Base-by-base conservation (phyloP, 2,797 vertebrate genomes). In the Rhincodon typus region DNA sequence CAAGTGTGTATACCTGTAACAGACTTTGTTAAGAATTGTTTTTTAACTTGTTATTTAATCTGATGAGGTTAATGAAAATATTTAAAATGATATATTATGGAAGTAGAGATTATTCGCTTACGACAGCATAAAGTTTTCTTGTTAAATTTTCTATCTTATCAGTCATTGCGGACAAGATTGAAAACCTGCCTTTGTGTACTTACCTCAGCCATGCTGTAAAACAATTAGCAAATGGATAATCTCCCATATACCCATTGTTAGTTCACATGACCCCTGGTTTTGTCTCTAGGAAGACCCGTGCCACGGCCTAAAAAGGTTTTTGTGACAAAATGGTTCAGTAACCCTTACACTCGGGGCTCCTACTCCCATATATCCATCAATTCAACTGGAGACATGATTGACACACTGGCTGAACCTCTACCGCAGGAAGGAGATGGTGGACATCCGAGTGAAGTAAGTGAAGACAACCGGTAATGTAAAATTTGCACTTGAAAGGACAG, bases 341-440 rank as follows among this genome's bases (percentile, higher is more conserved):
- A 97, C 82, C 95, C 72, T n/a, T 96, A 96, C 53, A 96, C 91
- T 10, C 94, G 57, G 5, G 96, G 96, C 30, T 67, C 96, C 30
- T 96, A 96, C 27, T 34, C 95, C 53, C 96, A 96, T 69, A 25
- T 97, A 17, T 96, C 97, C 57, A 96, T 96, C 72, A 96, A 96
- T 87, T 96, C 96, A 84, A 96, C 96, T 94, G 96, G 70, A 0
- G 13, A 96, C 27, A 66, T 96, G 69, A 96, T 97, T 96, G 96
- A 97, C 93, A 95, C 46, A 53, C 90, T 97, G 93, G 96, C 96
- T 70, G 95, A 96, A 87, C 96, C 97, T 21, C 95, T 97, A 93
- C 70, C 95, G 25, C 95, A 95, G 94, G 69, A 15, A 96, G 94
- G 82, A 87, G 62, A 57, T 21, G 38, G 46, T 66, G 57, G 27